phyloP scores from a whole-genome alignment of 2,888 invertebrate genomes.

The Tuta absoluta region DNA sequence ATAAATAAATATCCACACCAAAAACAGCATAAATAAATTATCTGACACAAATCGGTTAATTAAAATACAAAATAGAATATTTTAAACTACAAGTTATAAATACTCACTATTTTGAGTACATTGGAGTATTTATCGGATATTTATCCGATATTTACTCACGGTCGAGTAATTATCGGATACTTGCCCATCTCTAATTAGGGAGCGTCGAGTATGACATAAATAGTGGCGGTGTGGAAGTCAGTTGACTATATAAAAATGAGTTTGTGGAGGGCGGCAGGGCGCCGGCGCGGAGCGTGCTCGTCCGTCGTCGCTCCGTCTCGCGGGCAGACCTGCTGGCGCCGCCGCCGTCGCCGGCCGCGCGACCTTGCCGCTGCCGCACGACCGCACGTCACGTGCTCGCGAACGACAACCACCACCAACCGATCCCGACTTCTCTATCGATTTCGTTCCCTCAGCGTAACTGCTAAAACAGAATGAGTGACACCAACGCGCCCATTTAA shows the following conservation, averaged over 20 bases:
- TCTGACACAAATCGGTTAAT: too few relatives aligned
- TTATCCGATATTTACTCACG: too few relatives aligned
- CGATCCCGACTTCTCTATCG: slow-evolving; percentile 21
- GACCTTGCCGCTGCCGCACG: slow-evolving; percentile 34
- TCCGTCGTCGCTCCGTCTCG: slow-evolving; percentile 62
- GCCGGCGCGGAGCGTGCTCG: slow-evolving; percentile 66
- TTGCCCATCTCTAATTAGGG: too few relatives aligned
- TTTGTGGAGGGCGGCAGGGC: slow-evolving; percentile 51
- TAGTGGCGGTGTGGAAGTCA: slow-evolving; percentile 78
- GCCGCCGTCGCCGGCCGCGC: slow-evolving; percentile 55
- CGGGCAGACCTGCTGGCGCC: slow-evolving; percentile 73
- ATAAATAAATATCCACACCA: too few relatives aligned
- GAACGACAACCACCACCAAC: slow-evolving; percentile 29
- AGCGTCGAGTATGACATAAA: slow-evolving; percentile 77
- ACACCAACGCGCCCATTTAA: slow-evolving; percentile 50
- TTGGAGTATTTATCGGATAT: too few relatives aligned
- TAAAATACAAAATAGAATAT: too few relatives aligned
- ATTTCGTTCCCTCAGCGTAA: slow-evolving; percentile 37
- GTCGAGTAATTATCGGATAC: too few relatives aligned
- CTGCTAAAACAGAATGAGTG: slow-evolving; percentile 54
- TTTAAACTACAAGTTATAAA: too few relatives aligned
- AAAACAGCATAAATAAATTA: too few relatives aligned
- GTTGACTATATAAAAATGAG: slow-evolving; percentile 80
- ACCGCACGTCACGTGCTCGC: slow-evolving; percentile 33
- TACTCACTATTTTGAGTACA: too few relatives aligned